A percentile compares a stretch with the other conserved stretches of the same genome.
Evolutionary conservation across 2,113 vertebrate genomes (phyloP).

Genomic region (Prinia subflava): DNA sequence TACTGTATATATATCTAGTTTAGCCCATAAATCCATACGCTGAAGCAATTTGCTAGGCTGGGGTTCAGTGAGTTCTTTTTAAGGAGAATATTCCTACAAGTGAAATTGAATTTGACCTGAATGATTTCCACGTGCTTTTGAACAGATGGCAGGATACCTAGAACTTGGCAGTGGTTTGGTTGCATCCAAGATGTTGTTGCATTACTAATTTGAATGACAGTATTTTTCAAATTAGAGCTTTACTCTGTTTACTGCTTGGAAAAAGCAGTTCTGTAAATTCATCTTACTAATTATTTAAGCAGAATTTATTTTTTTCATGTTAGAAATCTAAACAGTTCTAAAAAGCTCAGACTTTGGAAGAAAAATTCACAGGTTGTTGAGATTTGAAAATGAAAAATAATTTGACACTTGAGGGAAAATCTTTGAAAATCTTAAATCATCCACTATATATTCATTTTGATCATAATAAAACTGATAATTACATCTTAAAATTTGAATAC

Average conservation of each 20-base stretch:
- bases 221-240: not conserved
- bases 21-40: not conserved
- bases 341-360: not conserved
- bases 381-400: not conserved
- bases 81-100: not conserved
- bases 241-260: not conserved
- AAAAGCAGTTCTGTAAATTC: not conserved
- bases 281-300: not conserved
- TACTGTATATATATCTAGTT: not conserved
- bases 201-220: not conserved
- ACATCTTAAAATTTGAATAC: not conserved
- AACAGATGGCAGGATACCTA: not conserved
- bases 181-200: not conserved
- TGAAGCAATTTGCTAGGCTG: not conserved
- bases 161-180: not conserved
- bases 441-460: not conserved
- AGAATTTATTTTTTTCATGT: not conserved
- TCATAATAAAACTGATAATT: not conserved
- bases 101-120: not conserved
- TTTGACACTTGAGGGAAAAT: not conserved
- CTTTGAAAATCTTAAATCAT: not conserved
- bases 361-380: not conserved
- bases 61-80: not conserved
- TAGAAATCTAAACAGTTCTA: not conserved
- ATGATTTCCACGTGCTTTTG: not conserved